phyloP scores from a whole-genome alignment of 2,113 vertebrate genomes.

The Artemisiospiza belli region DNA sequence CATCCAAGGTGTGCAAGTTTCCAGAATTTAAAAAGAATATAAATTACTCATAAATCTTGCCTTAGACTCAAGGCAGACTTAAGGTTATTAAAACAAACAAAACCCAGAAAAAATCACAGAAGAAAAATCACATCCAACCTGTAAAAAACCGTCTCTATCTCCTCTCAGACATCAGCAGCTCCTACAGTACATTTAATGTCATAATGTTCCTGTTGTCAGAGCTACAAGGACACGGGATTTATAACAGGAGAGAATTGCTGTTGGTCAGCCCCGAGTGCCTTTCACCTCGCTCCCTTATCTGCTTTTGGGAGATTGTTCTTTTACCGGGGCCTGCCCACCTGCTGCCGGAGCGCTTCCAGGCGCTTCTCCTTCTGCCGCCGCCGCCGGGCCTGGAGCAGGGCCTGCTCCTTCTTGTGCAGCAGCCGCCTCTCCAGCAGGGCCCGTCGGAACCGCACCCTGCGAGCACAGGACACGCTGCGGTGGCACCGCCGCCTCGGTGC shows the following conservation, averaged over 20 bases:
- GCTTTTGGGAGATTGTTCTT: background rate
- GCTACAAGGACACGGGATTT: background rate
- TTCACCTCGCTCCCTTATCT: background rate
- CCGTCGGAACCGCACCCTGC: constrained; percentile 84
- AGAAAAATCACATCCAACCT: background rate
- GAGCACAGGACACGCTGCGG: background rate
- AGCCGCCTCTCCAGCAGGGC: constrained; percentile 67
- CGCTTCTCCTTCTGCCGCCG: constrained; percentile 71
- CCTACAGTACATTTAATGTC: background rate
- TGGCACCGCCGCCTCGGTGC: background rate
- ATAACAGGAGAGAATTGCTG: background rate
- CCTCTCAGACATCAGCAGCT: background rate
- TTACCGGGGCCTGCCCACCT: constrained; percentile 71
- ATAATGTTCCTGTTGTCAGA: background rate
- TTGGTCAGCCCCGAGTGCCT: background rate
- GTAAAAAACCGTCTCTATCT: background rate
- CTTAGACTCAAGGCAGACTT: background rate
- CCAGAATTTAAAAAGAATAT: background rate
- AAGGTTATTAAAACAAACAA: background rate
- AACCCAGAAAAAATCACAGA: background rate
- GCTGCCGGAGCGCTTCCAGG: constrained; percentile 81
- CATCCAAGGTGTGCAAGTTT: background rate
- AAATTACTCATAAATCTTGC: background rate
- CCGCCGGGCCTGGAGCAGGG: constrained; percentile 68
- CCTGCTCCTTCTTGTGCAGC: constrained; percentile 71